Evolutionary conservation across 2,888 invertebrate species (phyloP).

Genomic region (Gnatocerus cornutus): DNA sequence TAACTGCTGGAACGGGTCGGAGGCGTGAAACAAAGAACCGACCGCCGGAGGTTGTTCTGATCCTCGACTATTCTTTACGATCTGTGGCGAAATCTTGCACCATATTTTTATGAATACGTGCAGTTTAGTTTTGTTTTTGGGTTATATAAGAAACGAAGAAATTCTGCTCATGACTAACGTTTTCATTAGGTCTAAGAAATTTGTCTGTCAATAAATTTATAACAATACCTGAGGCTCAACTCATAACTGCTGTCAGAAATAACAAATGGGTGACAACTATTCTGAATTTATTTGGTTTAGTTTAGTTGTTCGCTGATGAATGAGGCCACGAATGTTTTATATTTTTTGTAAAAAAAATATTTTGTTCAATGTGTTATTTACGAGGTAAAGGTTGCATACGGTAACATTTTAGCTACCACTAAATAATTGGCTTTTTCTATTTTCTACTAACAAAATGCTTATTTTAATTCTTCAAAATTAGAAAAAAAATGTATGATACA

Average conservation of each 20-base stretch:
- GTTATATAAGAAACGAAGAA: slow-evolving; percentile 33
- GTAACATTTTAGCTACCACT: slow-evolving; percentile 7
- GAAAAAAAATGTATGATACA: too few relatives aligned
- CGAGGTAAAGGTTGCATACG: background rate
- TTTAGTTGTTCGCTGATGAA: too few relatives aligned
- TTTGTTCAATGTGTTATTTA: background rate
- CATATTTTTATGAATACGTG: slow-evolving; percentile 6
- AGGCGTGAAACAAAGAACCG: slow-evolving; percentile 73
- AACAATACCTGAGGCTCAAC: background rate
- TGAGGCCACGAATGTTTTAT: too few relatives aligned
- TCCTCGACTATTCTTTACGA: slow-evolving; percentile 39
- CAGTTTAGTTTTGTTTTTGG: background rate
- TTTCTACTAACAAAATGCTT: too few relatives aligned
- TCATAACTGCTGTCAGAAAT: slow-evolving; percentile 12
- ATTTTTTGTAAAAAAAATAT: too few relatives aligned
- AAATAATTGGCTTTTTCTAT: background rate
- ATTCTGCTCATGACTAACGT: too few relatives aligned
- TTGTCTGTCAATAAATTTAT: slow-evolving; percentile 7
- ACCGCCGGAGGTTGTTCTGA: slow-evolving; percentile 61
- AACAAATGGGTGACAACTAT: slow-evolving; percentile 5
- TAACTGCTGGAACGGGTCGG: slow-evolving; percentile 70
- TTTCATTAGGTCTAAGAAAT: slow-evolving; percentile 9
- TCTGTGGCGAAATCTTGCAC: slow-evolving; percentile 28
- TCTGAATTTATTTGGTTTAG: slow-evolving; percentile 3
- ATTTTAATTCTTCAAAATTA: too few relatives aligned